Percentiles rank a stretch among this genome's conserved stretches.
Conservation (phyloP, 2,888 invertebrate genomes). For the Epirrhoe alternata region DNA sequence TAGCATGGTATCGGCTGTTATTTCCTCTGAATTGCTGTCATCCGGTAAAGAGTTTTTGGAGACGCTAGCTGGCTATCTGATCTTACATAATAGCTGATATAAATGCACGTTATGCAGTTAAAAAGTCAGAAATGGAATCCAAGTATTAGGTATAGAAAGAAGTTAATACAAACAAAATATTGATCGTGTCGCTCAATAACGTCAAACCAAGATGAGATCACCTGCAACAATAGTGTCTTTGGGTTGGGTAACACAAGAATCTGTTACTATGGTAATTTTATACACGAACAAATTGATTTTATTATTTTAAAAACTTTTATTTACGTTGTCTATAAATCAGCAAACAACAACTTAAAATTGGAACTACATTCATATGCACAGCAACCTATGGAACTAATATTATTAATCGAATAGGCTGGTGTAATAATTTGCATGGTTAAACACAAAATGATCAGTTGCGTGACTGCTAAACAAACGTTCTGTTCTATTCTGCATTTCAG, state of each 20-base stretch:
- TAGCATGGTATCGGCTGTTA: conserved; percentile 27
- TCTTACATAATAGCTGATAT: background rate
- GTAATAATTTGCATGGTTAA: background rate
- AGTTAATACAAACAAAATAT: no score
- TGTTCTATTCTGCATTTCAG: background rate
- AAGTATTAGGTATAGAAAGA: no score
- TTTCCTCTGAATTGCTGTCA: conserved; percentile 27
- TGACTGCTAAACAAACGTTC: conserved; percentile 9
- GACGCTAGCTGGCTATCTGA: conserved; percentile 5
- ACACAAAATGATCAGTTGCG: background rate
- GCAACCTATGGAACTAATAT: background rate
- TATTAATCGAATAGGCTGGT: background rate
- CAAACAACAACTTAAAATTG: background rate
- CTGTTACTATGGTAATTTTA: conserved; percentile 9
- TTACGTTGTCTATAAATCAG: background rate
- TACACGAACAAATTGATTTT: conserved; percentile 6
- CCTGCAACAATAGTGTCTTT: conserved; percentile 7
- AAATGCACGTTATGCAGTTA: background rate
- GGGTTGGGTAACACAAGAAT: conserved; percentile 17
- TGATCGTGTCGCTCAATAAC: background rate
- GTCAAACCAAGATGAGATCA: conserved; percentile 26
- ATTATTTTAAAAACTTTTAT: background rate
- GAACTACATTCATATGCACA: background rate
- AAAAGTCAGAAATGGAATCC: no score
- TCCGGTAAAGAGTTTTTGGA: conserved; percentile 29